Evolutionary conservation across 2,797 vertebrate genomes (phyloP).

Genomic region (Meriones psammophilus): DNA sequence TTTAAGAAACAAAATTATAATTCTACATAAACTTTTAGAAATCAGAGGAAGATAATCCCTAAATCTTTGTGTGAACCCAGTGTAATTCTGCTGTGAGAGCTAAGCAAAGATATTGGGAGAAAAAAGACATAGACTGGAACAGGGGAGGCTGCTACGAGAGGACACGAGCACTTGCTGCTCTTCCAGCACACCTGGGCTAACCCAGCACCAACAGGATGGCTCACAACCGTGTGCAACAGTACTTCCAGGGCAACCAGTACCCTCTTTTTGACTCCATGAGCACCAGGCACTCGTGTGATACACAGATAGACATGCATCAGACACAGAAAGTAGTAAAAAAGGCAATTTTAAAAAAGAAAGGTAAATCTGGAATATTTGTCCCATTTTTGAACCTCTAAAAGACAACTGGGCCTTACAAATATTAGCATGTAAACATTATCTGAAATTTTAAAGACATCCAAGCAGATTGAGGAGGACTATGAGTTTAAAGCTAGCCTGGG

Average conservation of each 20-base stretch:
- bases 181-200: background rate
- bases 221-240: no score
- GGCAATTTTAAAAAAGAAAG: background rate
- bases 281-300: background rate
- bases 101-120: background rate
- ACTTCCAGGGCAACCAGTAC: background rate
- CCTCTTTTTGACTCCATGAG: background rate
- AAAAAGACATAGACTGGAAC: background rate
- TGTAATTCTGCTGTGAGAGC: conserved; percentile 34
- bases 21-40: conserved; percentile 13
- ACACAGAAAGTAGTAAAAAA: background rate
- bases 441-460: conserved; percentile 35
- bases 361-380: conserved; percentile 21
- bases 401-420: background rate
- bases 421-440: background rate
- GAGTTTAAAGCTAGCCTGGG: background rate
- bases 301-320: no score
- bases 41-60: conserved; percentile 39
- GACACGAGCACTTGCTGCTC: background rate
- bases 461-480: background rate
- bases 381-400: conserved; percentile 43
- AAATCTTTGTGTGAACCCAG: conserved; percentile 24
- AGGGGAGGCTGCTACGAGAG: no score
- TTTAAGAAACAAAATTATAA: background rate
- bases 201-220: background rate